Evolutionary conservation across 2,797 vertebrate genomes (phyloP).

Genomic region (Molossus alvarezi): DNA sequence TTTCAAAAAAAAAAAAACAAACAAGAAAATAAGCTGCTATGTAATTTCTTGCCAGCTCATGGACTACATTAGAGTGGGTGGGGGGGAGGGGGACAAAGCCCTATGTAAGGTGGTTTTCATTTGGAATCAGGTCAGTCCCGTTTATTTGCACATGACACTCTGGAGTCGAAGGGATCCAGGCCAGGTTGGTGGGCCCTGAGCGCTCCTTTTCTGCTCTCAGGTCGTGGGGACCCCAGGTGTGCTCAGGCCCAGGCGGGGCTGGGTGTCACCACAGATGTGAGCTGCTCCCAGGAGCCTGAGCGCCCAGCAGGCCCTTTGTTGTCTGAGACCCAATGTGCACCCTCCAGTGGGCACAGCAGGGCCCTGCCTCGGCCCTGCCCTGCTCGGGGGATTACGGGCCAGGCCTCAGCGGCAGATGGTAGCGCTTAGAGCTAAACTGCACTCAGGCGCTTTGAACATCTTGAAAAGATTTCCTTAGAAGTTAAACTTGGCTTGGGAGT

Average conservation of each 20-base stretch:
- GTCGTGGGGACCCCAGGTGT: rapidly evolving
- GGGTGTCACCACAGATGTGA: rapidly evolving
- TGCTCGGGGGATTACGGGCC: constrained; percentile 73
- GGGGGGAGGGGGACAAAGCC: background rate
- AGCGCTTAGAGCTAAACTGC: constrained; percentile 83
- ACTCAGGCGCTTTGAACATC: constrained; percentile 86
- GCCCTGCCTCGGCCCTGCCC: constrained; percentile 61
- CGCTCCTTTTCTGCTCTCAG: too few species aligned
- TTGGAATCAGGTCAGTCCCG: background rate
- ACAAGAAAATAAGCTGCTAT: background rate
- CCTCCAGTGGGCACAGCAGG: constrained; percentile 85
- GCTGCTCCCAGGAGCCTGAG: background rate
- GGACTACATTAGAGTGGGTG: background rate
- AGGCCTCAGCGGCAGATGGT: constrained; percentile 88
- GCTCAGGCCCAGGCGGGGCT: background rate
- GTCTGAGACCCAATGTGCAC: background rate
- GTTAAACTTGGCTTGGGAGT: constrained; percentile 85
- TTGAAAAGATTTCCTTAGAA: constrained; percentile 90
- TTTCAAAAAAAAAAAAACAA: background rate
- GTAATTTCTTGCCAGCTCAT: background rate
- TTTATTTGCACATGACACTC: background rate
- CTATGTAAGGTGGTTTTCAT: background rate
- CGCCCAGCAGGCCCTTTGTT: constrained; percentile 56
- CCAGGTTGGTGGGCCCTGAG: background rate
- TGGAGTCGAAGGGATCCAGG: background rate